These are phyloP conservation scores for Watsonalla binaria DNA, from an alignment of 2,888 invertebrate genomes.

Conservation along the genomic window DNA sequence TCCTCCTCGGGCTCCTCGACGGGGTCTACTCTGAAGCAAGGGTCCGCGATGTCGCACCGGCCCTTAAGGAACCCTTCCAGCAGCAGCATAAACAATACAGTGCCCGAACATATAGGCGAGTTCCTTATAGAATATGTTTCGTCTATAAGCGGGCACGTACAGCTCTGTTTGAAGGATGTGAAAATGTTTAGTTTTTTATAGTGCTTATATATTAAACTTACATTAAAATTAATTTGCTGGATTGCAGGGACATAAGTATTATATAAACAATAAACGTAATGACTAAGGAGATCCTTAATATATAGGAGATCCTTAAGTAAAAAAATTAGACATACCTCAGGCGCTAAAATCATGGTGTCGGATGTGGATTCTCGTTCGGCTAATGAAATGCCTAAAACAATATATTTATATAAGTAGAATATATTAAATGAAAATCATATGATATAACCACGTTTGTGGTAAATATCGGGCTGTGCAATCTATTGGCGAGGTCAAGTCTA, in stretches of 20 bases:
- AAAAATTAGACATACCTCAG: not conserved
- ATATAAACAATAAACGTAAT: too few species aligned
- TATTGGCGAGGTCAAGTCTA: not conserved
- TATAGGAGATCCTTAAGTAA: too few species aligned
- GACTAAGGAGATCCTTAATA: too few species aligned
- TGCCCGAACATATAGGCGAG: conserved; percentile 74
- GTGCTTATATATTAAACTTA: too few species aligned
- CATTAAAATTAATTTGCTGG: too few species aligned
- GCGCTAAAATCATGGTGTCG: not conserved
- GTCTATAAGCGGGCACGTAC: conserved; percentile 68
- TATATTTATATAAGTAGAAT: too few species aligned
- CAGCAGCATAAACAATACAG: conserved; percentile 79
- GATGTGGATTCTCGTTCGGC: not conserved
- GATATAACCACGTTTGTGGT: not conserved
- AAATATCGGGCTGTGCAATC: not conserved
- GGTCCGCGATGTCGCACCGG: conserved; percentile 67
- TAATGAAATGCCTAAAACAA: not conserved
- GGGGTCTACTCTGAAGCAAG: conserved; percentile 75
- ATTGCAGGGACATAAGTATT: too few species aligned
- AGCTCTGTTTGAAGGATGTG: conserved; percentile 31
- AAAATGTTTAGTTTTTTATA: too few species aligned
- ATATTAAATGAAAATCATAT: too few species aligned
- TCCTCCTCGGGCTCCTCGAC: conserved; percentile 41
- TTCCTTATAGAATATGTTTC: conserved; percentile 71
- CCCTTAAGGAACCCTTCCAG: conserved; percentile 78